Percentiles rank a stretch among this genome's conserved stretches.
These are phyloP conservation scores for Erinaceus europaeus DNA, from an alignment of 2,113 vertebrate species.

Conservation along the genomic window DNA sequence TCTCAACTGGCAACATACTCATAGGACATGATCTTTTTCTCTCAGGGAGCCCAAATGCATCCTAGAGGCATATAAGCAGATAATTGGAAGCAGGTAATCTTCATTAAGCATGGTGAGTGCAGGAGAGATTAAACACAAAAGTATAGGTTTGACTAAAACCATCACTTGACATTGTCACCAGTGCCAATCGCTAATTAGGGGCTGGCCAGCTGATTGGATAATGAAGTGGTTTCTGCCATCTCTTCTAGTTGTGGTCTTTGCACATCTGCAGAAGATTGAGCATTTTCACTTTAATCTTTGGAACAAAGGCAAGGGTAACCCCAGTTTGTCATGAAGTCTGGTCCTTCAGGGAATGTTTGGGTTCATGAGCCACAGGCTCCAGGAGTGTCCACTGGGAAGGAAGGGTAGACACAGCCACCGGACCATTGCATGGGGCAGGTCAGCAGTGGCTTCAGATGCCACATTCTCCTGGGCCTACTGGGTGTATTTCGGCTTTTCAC, in stretches of 20 bases:
- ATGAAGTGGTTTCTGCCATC: not conserved
- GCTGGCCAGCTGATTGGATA: not conserved
- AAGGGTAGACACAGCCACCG: not conserved
- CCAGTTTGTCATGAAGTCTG: not conserved
- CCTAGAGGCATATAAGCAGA: not conserved
- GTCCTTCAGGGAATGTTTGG: not conserved
- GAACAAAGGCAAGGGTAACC: not conserved
- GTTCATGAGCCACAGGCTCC: not conserved
- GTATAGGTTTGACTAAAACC: not conserved
- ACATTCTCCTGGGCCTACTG: not conserved
- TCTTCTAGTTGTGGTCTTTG: not conserved
- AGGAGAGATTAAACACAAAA: not conserved
- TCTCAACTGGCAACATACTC: conserved; percentile 17
- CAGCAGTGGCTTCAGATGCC: not conserved
- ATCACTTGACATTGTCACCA: not conserved
- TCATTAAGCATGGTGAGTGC: not conserved
- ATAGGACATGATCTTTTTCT: not conserved
- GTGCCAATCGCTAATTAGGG: not conserved
- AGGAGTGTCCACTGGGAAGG: not conserved
- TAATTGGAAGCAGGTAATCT: not conserved
- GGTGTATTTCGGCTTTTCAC: not conserved
- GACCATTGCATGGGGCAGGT: not conserved
- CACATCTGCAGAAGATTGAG: not conserved
- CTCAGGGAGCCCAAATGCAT: not conserved
- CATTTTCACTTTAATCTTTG: conserved; percentile 12